Conservation (phyloP, 2,113 vertebrate species). For the Passerina amoena region DNA sequence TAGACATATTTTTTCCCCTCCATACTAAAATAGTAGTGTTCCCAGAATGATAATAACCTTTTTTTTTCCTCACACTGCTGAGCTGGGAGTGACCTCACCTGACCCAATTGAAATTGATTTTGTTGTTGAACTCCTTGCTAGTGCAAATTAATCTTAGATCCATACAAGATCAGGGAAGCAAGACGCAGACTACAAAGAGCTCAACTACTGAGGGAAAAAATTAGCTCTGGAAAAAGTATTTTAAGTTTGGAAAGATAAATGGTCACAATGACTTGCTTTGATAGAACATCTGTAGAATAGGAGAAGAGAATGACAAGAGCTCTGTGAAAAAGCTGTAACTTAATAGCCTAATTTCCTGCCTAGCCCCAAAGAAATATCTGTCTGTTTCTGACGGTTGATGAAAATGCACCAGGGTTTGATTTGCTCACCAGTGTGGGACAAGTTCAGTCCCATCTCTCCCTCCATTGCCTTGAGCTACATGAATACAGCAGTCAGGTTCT, state of each 20-base stretch:
- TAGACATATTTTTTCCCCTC: neutral
- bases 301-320: conserved; percentile 76
- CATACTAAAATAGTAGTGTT: conserved; percentile 56
- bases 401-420: conserved; percentile 86
- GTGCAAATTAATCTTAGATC: conserved; percentile 87
- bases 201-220: conserved; percentile 69
- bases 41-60: conserved; percentile 84
- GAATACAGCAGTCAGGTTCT: neutral
- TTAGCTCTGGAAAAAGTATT: conserved; percentile 80
- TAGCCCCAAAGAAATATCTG: conserved; percentile 83
- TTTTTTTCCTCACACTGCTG: conserved; percentile 78
- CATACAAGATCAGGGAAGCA: conserved; percentile 78
- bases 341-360: conserved; percentile 96
- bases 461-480: neutral
- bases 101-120: conserved; percentile 94
- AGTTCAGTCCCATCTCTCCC: conserved; percentile 79
- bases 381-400: conserved; percentile 88
- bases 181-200: conserved; percentile 76
- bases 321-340: conserved; percentile 86
- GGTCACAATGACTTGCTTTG: conserved; percentile 87
- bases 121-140: conserved; percentile 84
- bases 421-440: conserved; percentile 80
- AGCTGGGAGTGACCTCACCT: conserved; percentile 81
- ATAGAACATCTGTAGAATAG: conserved; percentile 86
- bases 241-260: conserved; percentile 90